Evolutionary conservation across 1,140 invertebrate species (phyloP).

Genomic region (Apis cerana): DNA sequence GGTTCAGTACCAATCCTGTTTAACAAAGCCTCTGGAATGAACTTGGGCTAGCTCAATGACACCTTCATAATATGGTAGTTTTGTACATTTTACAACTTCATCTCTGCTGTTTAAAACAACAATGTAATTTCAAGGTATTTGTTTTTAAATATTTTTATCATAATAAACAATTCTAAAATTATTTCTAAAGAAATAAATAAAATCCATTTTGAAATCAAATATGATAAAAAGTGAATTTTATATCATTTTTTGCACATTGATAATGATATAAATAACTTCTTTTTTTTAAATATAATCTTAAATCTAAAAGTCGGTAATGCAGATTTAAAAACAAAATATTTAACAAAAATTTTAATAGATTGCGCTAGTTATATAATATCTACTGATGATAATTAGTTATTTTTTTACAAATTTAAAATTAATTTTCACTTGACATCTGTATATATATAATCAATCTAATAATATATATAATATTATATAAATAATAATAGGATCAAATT

Average conservation of each 20-base stretch:
- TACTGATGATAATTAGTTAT: not conserved
- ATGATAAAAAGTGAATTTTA: too few species aligned
- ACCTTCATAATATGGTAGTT: constrained; percentile 43
- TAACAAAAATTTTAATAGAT: not conserved
- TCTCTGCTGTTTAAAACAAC: constrained; percentile 43
- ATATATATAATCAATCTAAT: too few species aligned
- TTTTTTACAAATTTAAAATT: not conserved
- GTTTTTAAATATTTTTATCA: not conserved
- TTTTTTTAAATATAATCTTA: not conserved
- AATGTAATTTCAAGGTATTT: not conserved
- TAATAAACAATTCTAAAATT: not conserved
- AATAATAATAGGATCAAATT: too few species aligned
- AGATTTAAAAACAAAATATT: not conserved
- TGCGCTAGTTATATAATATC: not conserved
- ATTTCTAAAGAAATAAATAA: too few species aligned
- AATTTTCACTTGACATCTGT: too few species aligned
- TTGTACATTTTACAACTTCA: constrained; percentile 50
- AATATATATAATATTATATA: too few species aligned
- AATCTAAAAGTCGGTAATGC: not conserved
- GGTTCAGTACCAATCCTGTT: constrained; percentile 68
- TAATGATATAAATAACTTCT: too few species aligned
- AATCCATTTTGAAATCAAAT: too few species aligned
- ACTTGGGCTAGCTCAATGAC: constrained; percentile 62
- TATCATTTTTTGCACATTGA: too few species aligned
- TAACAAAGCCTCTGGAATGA: constrained; percentile 69